These are phyloP conservation scores for Xestia xanthographa DNA, from an alignment of 2,888 invertebrate genomes.

Conservation along the genomic window DNA sequence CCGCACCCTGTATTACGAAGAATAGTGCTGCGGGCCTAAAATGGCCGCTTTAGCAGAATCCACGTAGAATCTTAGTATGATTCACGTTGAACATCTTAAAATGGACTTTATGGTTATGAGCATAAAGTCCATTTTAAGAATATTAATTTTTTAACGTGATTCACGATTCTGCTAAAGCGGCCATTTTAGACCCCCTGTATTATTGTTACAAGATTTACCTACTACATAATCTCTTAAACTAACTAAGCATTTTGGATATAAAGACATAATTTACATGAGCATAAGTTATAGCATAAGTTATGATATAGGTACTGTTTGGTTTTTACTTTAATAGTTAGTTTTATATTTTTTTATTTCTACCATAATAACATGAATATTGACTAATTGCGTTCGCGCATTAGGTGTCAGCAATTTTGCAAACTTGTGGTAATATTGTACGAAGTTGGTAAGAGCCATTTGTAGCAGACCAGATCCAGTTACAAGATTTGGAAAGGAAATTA, in stretches of 20 bases:
- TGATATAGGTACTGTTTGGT: not conserved
- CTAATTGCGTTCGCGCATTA: constrained; percentile 96
- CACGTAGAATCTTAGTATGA: too few species aligned
- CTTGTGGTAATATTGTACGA: constrained; percentile 99
- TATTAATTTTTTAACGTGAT: too few species aligned
- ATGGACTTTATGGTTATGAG: too few species aligned
- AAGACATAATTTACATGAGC: not conserved
- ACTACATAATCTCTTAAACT: not conserved
- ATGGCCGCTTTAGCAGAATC: too few species aligned
- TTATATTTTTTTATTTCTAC: constrained; percentile 99
- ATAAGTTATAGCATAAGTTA: too few species aligned
- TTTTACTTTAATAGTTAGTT: constrained; percentile 94
- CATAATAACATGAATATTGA: constrained; percentile 99
- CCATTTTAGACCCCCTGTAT: too few species aligned
- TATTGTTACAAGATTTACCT: not conserved
- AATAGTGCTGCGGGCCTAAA: too few species aligned
- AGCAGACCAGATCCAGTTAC: constrained; percentile 98
- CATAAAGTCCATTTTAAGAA: too few species aligned
- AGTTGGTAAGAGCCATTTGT: constrained; percentile 98
- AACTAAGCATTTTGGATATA: constrained; percentile 8
- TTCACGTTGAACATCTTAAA: too few species aligned
- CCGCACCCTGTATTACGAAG: not conserved
- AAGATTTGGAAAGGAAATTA: constrained; percentile 98
- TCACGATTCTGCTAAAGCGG: too few species aligned
- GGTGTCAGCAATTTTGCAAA: constrained; percentile 98